A percentile compares a stretch with the other conserved stretches of the same genome.
phyloP scores from a whole-genome alignment of 2,797 vertebrate genomes.

The Centropyge bicolor region DNA sequence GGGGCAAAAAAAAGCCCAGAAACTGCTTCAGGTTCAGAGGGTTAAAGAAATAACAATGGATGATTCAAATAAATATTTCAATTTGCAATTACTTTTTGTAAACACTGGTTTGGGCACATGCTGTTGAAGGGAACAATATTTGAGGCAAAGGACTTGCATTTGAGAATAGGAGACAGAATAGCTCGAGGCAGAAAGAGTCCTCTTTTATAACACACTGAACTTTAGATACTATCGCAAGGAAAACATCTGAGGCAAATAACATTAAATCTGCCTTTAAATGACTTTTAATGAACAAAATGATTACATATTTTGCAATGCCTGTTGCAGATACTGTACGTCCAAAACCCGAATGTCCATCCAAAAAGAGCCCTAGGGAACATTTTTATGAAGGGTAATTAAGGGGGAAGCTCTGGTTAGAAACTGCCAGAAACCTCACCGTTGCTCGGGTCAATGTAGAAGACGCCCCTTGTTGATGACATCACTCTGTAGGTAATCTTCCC shows the following conservation, averaged over 20 bases:
- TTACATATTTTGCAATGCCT: constrained; percentile 55
- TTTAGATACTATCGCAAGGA: constrained; percentile 56
- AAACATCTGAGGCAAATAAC: constrained; percentile 61
- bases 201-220: constrained; percentile 41
- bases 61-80: constrained; percentile 17
- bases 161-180: constrained; percentile 23
- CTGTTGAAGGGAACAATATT: constrained; percentile 17
- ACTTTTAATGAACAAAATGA: constrained; percentile 59
- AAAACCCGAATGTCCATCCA: constrained; percentile 39
- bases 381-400: constrained; percentile 39
- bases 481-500: constrained; percentile 92
- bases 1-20: too few relatives aligned
- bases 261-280: constrained; percentile 51
- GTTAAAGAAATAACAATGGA: constrained; percentile 17
- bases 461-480: constrained; percentile 84
- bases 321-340: constrained; percentile 36
- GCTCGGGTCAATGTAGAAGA: constrained; percentile 90
- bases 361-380: constrained; percentile 13
- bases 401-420: constrained; percentile 22
- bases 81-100: constrained; percentile 21
- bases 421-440: constrained; percentile 87
- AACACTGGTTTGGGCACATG: constrained; percentile 16
- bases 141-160: constrained; percentile 9
- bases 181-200: constrained; percentile 29
- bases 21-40: too few relatives aligned